A percentile compares a stretch with the other conserved stretches of the same genome.
Conservation (phyloP, 2,888 invertebrate genomes). For the Philhelius pedissequus region DNA sequence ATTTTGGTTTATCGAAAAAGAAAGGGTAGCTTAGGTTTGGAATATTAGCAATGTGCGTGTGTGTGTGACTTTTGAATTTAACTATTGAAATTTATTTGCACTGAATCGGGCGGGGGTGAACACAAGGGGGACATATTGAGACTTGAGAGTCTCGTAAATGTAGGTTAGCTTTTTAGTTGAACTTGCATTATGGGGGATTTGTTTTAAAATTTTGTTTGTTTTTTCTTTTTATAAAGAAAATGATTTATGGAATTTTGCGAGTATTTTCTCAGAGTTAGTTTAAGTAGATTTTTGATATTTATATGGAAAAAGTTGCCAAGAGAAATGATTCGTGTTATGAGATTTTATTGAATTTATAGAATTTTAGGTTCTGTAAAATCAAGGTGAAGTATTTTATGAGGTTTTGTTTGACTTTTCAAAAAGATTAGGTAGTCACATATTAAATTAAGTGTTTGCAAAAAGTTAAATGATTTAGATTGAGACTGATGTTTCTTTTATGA, state of each 20-base stretch:
- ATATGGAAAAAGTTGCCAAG: background rate
- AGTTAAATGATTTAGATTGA: background rate
- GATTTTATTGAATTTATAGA: conserved; percentile 35
- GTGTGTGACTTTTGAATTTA: conserved; percentile 26
- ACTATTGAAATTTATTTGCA: background rate
- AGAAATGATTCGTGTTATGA: conserved; percentile 7
- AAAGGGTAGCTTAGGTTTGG: background rate
- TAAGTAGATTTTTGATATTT: conserved; percentile 19
- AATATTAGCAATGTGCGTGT: background rate
- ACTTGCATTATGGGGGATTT: conserved; percentile 20
- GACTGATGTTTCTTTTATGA: background rate
- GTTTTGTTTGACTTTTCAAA: conserved; percentile 1
- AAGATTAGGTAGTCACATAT: background rate
- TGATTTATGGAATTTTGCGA: conserved; percentile 56
- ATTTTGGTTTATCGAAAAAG: conserved; percentile 21
- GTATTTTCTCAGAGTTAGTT: conserved; percentile 21
- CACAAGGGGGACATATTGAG: background rate
- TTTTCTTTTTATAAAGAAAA: conserved; percentile 18
- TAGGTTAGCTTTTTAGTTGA: conserved; percentile 3
- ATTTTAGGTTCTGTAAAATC: background rate
- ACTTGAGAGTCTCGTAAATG: background rate
- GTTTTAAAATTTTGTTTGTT: background rate
- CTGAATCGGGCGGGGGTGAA: too few relatives aligned
- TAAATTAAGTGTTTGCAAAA: background rate
- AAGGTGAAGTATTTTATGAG: background rate